Base-by-base conservation (phyloP, 2,888 invertebrate genomes). In the Papilio gigon region DNA sequence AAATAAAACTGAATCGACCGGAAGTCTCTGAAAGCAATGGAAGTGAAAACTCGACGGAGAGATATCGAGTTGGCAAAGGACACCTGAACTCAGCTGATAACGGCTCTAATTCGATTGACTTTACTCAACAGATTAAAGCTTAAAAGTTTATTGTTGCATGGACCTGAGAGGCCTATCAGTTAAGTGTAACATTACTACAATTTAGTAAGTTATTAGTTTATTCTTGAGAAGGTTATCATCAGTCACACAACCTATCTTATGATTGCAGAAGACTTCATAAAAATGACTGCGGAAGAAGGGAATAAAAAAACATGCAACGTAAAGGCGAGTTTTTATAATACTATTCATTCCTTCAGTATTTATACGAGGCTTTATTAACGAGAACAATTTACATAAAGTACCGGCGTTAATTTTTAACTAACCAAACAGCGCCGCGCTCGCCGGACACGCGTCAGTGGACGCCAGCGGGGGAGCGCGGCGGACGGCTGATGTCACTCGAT, bases 391-490 rank as follows among this genome's bases (percentile, higher is more conserved):
- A 56, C 53, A 56, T 56, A n/a, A 56, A 30, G 17, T 30, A 27
- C 60, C 40, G 17, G 6, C 11, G 50, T 47, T 20, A 35, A 60
- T 44, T 66, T 66, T 66, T 50, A 66, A 66, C 60, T 60, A 37
- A 60, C 47, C 60, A 60, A 66, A 60, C 50, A 37, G 66, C 6
- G 40, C 64, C 5, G 30, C 4, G 66, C 35, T 47, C 47, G 47
- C 17, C 14, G 27, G 50, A 25, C 25, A 53, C 27, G 50, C 27
- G 14, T 53, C 50, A 53, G 4, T 25, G 50, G 3, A 14, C 22
- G 6, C 4, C n/a, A n/a, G n/a, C n/a, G n/a, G n/a, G n/a, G n/a
- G n/a, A n/a, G n/a, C 17, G 44, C 20, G 9, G 4, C 20, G 50
- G 9, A 27, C 50, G 14, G 25, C 50, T 27, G 14, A 53, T 27